These are phyloP conservation scores for Drosophila lacertosa DNA, from an alignment of 1,140 invertebrate genomes.

Conservation along the genomic window DNA sequence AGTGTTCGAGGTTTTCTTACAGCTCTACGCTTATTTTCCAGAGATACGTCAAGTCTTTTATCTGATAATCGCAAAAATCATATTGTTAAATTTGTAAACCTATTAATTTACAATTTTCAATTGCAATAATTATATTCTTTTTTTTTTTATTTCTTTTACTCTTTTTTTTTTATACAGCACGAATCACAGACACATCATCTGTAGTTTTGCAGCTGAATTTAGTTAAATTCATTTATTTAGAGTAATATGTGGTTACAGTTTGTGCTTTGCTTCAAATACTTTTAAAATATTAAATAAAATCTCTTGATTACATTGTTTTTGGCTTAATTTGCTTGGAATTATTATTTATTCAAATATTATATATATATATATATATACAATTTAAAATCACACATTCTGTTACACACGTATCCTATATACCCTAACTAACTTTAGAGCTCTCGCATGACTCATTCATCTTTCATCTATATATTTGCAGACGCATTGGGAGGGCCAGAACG, in stretches of 20 bases:
- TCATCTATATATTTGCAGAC: constrained; percentile 82
- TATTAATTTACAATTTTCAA: constrained; percentile 22
- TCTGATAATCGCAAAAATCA: background rate
- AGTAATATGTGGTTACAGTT: constrained; percentile 4
- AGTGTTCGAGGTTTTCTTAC: background rate
- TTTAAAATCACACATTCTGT: background rate
- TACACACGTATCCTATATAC: constrained; percentile 4
- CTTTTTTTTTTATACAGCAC: constrained; percentile 63
- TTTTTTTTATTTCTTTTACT: constrained; percentile 45
- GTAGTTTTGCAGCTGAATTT: constrained; percentile 47
- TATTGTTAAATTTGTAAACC: constrained; percentile 8
- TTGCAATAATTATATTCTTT: constrained; percentile 39
- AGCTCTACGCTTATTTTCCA: background rate
- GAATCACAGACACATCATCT: constrained; percentile 57
- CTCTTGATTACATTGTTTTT: background rate
- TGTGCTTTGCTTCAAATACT: constrained; percentile 7
- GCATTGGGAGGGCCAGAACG: constrained; percentile 71
- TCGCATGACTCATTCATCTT: constrained; percentile 63
- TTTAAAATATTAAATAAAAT: constrained; percentile 29
- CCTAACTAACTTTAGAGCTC: constrained; percentile 21
- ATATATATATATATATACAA: background rate
- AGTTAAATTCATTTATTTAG: constrained; percentile 13
- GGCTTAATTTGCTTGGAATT: constrained; percentile 12
- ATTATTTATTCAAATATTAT: constrained; percentile 1
- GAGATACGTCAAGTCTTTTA: background rate